Evolutionary conservation across 2,888 invertebrate species (phyloP).

Genomic region (Mystacides longicornis): DNA sequence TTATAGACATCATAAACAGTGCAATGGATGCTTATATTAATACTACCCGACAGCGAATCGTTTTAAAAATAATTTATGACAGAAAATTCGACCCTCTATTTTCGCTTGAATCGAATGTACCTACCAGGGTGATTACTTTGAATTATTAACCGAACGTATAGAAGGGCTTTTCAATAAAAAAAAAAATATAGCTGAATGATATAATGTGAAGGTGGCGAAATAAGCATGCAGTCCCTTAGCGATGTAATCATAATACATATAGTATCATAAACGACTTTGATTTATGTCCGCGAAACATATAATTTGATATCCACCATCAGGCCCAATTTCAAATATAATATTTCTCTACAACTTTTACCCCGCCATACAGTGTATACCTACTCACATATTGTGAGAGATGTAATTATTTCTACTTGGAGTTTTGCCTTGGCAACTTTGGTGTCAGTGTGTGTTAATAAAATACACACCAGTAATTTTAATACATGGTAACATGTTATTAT

Average conservation of each 20-base stretch:
- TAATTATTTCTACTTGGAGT: not conserved
- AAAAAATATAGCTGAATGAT: conserved; percentile 8
- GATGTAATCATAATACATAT: not conserved
- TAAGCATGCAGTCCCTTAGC: not conserved
- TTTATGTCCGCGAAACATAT: not conserved
- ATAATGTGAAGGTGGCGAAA: conserved; percentile 1
- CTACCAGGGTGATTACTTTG: conserved; percentile 9
- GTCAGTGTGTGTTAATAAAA: no score
- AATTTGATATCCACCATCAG: not conserved
- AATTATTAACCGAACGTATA: conserved; percentile 9
- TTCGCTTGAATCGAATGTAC: not conserved
- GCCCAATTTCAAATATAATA: not conserved
- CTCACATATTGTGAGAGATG: not conserved
- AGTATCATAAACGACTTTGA: conserved; percentile 1
- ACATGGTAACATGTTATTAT: no score
- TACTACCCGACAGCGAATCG: not conserved
- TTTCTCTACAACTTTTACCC: not conserved
- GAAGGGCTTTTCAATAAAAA: conserved; percentile 8
- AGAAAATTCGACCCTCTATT: not conserved
- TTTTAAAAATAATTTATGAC: not conserved
- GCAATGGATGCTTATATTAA: not conserved
- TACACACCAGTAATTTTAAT: no score
- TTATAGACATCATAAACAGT: not conserved
- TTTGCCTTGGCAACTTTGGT: no score
- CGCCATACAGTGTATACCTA: not conserved